A percentile compares a stretch with the other conserved stretches of the same genome.
These are phyloP conservation scores for Microctenopoma lineatum DNA, from an alignment of 2,797 vertebrate genomes.

Conservation along the genomic window DNA sequence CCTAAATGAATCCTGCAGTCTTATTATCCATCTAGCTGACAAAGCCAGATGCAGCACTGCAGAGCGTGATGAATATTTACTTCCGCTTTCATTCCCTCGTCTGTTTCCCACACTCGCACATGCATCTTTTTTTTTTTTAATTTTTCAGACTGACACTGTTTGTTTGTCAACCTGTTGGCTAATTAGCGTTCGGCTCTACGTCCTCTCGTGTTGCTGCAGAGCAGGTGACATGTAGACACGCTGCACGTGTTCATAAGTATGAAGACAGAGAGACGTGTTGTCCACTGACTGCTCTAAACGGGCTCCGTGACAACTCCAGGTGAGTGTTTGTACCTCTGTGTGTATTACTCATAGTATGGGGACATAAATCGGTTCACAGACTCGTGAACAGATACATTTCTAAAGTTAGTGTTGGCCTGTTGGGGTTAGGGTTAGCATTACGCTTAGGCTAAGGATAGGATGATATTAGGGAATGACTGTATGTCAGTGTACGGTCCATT, in stretches of 20 bases:
- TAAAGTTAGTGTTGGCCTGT: no score
- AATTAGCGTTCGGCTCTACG: slow-evolving; percentile 78
- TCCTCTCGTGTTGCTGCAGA: slow-evolving; percentile 31
- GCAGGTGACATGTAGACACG: slow-evolving; percentile 25
- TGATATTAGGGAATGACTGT: no score
- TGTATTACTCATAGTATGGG: no score
- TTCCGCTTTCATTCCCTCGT: not conserved
- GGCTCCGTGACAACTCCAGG: slow-evolving; percentile 76
- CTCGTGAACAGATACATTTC: no score
- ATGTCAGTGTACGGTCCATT: no score
- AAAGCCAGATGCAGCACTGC: slow-evolving; percentile 28
- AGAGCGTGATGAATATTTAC: slow-evolving; percentile 19
- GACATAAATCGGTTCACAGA: no score
- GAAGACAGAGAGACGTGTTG: no score
- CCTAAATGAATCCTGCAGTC: slow-evolving; percentile 28
- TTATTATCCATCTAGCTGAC: slow-evolving; percentile 38
- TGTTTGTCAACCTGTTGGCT: slow-evolving; percentile 76
- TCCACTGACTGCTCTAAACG: slow-evolving; percentile 80
- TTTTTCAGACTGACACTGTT: slow-evolving; percentile 54
- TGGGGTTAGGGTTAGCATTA: no score
- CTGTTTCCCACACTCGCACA: slow-evolving; percentile 9
- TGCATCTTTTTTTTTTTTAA: not conserved
- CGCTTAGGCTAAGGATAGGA: no score
- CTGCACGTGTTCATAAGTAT: no score
- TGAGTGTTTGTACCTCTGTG: slow-evolving; percentile 34